Conservation (phyloP, 2,797 vertebrate species). For the Pelochelys cantorii region DNA sequence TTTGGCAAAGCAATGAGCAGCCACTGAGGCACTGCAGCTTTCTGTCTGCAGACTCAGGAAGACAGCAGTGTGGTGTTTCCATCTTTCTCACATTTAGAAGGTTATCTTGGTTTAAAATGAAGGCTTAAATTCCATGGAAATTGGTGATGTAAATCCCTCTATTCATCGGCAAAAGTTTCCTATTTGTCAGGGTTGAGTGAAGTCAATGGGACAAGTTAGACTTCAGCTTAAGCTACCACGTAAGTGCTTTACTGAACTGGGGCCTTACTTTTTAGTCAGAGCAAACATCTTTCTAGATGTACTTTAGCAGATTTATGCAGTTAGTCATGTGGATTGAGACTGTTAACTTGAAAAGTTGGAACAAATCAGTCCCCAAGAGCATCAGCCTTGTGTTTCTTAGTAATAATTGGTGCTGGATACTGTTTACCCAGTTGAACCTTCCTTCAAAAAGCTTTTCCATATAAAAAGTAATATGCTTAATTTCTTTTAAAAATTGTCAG, state of each 20-base stretch:
- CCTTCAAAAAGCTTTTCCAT: conserved; percentile 21
- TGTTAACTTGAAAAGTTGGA: conserved; percentile 36
- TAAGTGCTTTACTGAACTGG: neutral
- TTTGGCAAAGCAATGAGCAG: conserved; percentile 65
- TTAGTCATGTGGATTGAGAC: neutral
- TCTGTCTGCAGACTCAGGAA: conserved; percentile 69
- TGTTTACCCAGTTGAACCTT: neutral
- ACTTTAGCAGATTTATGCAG: conserved; percentile 23
- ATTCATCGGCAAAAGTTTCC: neutral
- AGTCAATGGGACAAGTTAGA: neutral
- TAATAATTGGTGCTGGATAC: conserved; percentile 8
- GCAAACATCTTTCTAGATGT: conserved; percentile 28
- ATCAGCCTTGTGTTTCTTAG: neutral
- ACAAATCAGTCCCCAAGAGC: neutral
- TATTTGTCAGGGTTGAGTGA: neutral
- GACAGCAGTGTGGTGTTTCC: conserved; percentile 51
- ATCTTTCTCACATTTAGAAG: conserved; percentile 49
- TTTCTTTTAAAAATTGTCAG: conserved; percentile 24
- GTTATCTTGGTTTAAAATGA: conserved; percentile 38
- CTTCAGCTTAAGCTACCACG: neutral
- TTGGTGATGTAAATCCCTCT: neutral
- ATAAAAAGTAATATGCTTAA: conserved; percentile 43
- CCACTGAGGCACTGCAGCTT: conserved; percentile 44
- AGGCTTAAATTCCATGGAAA: neutral
- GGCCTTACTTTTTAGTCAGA: neutral